Evolutionary conservation across 1,140 invertebrate species (phyloP).

Genomic region (Metaphire vulgaris): DNA sequence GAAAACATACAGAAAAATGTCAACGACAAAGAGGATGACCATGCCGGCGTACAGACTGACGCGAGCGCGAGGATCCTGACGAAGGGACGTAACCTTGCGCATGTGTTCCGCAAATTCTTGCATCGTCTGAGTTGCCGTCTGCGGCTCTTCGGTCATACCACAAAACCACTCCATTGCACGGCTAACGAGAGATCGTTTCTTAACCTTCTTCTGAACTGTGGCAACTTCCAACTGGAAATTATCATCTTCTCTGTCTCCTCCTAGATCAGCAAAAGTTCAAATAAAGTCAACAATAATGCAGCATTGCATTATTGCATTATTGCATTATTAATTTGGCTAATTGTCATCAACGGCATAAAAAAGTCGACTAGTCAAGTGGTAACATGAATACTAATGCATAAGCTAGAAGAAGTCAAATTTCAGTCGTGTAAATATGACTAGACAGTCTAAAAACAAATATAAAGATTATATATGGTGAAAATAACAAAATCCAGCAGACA

Average conservation of each 20-base stretch:
- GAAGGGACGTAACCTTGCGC: slow-evolving; percentile 13
- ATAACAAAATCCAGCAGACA: too few relatives aligned
- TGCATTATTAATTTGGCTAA: too few relatives aligned
- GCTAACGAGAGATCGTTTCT: background rate
- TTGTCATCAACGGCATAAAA: too few relatives aligned
- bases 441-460: too few relatives aligned
- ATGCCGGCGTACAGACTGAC: background rate
- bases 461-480: too few relatives aligned
- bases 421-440: too few relatives aligned
- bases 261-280: background rate
- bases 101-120: slow-evolving; percentile 4
- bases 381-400: too few relatives aligned
- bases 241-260: background rate
- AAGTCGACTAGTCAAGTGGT: too few relatives aligned
- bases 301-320: too few relatives aligned
- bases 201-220: too few relatives aligned
- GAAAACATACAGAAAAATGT: slow-evolving; percentile 24
- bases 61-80: slow-evolving; percentile 12
- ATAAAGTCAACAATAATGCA: background rate
- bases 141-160: slow-evolving; percentile 1
- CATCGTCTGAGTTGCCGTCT: background rate
- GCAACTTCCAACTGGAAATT: too few relatives aligned
- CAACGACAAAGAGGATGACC: slow-evolving; percentile 10
- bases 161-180: slow-evolving; percentile 23
- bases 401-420: too few relatives aligned